Evolutionary conservation across 2,888 invertebrate genomes (phyloP), one percentile per base, ranked within the genome.

Genomic region (Apamea anceps): DNA sequence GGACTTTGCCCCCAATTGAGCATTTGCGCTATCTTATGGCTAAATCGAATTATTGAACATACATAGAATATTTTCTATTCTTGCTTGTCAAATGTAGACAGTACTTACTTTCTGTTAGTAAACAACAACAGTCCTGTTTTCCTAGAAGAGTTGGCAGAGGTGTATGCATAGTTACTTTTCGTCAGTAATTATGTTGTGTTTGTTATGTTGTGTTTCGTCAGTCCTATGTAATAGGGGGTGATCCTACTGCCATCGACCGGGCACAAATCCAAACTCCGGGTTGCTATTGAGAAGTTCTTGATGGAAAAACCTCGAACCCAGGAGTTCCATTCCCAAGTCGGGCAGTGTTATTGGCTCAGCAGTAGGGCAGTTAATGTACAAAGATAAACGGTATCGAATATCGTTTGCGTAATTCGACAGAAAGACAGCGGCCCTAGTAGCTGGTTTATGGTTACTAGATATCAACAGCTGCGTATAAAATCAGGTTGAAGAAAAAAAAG

Each of bases 391-490:
- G 65, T 75, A 84, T 84, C 75, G 25, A 62, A 74, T 75, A 75
- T 82, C 72, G 57, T 80, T 81, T 77, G 63, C 70, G 72, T 77
- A 84, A 80, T 85, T 76, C 77, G 42, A 54, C n/a, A 62, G 77
- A 72, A 72, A 71, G 25, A 60, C 37, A 2, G 18, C 48, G 75
- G 57, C 48, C 18, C 12, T 60, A n/a, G n/a, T 21, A 66, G 25
- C 15, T 62, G 57, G 18, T 78, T 32, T n/a, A 42, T 42, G 42
- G 42, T 42, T 42, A 42, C 18, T 78, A 28, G 48, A 66, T 80
- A 68, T 48, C 48, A 48, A 48, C 66, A n/a, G 42, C 51, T 60
- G 68, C 13, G 15, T 75, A 18, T 28, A 62, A 75, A 67, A 62
- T 51, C 12, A n/a, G 28, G 21, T 45, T 13, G 6, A 66, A 32